phyloP scores from a whole-genome alignment of 2,113 vertebrate species.

The Lates calcarifer region DNA sequence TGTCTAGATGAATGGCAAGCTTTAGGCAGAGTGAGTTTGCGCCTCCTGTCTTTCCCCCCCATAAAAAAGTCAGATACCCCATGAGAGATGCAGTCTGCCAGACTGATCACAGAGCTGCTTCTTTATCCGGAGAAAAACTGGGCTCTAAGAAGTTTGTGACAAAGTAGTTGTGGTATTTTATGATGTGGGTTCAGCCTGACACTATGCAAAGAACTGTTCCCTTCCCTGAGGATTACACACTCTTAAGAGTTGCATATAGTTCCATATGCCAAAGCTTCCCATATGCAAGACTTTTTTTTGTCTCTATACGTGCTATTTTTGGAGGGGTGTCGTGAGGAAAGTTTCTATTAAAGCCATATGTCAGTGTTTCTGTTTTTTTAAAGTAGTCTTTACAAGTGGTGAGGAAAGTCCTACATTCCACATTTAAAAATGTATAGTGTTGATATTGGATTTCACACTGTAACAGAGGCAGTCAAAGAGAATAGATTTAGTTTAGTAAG shows the following conservation, averaged over 20 bases:
- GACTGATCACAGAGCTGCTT: constrained; percentile 58
- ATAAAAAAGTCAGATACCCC: constrained; percentile 59
- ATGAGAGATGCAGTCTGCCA: constrained; percentile 58
- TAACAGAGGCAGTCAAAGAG: not conserved
- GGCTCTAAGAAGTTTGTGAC: constrained; percentile 66
- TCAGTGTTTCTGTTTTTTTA: not conserved
- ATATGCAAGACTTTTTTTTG: not conserved
- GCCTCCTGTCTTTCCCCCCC: constrained; percentile 30
- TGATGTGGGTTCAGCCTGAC: constrained; percentile 53
- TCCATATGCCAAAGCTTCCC: constrained; percentile 32
- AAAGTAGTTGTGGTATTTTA: constrained; percentile 59
- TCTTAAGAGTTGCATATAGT: constrained; percentile 36
- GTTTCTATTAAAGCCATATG: constrained; percentile 5
- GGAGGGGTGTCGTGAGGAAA: not conserved
- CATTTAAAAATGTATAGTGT: constrained; percentile 8
- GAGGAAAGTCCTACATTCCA: not conserved
- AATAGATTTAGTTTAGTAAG: not conserved
- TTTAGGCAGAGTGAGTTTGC: constrained; percentile 55
- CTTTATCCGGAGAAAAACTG: constrained; percentile 58
- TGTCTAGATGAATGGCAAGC: constrained; percentile 64
- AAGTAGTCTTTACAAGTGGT: not conserved
- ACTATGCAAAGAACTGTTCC: constrained; percentile 26
- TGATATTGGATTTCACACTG: constrained; percentile 1
- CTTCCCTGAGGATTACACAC: constrained; percentile 35
- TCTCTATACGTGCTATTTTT: not conserved